Base-by-base conservation (phyloP, 1,140 invertebrate species). In the Pseudoatta argentina region DNA sequence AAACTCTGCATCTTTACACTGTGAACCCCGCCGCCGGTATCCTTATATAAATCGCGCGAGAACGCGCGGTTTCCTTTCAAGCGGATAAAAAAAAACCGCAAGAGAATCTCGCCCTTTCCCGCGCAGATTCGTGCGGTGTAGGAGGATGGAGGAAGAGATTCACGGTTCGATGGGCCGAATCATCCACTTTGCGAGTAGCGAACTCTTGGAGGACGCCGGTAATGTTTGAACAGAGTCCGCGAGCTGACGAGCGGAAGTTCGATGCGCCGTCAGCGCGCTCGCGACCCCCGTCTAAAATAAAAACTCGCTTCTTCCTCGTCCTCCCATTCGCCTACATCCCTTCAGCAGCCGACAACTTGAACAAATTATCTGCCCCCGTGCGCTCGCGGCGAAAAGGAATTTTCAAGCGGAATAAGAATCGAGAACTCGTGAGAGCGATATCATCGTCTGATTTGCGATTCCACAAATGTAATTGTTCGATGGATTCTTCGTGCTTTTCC, bases 141-240 rank as follows among this genome's bases (percentile, higher is more conserved):
- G 16, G 16, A 2, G 16, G 73, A 16, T 16, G 39, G 57, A 18
- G 39, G 7, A 18, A 24, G 21, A 48, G 75, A 64, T 77, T 77
- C 75, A 64, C 75, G 75, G 75, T 77, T 77, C 75, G 75, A 77
- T 64, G 75, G 24, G 59, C 75, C 59, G 75, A 77, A 77, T 77
- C 75, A 77, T 77, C 75, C 75, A 64, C 75, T 77, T 77, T 77
- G 57, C 75, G 55, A 75, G 53, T 77, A 44, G 57, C 57, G 75
- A 77, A 77, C 72, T 75, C 75, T 48, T 64, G 39, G 57, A 63
- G 57, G 59, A 77, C 75, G 75, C 21, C 57, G 59, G 75, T 48
- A 77, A 77, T 77, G 75, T 77, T 77, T 77, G 75, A 77, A 77
- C 75, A 77, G 59, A 64, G 59, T 77, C 75, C 75, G 59, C 75